Evolutionary conservation across 2,797 vertebrate genomes (phyloP).

Genomic region (Oryzias dopingdopingensis): DNA sequence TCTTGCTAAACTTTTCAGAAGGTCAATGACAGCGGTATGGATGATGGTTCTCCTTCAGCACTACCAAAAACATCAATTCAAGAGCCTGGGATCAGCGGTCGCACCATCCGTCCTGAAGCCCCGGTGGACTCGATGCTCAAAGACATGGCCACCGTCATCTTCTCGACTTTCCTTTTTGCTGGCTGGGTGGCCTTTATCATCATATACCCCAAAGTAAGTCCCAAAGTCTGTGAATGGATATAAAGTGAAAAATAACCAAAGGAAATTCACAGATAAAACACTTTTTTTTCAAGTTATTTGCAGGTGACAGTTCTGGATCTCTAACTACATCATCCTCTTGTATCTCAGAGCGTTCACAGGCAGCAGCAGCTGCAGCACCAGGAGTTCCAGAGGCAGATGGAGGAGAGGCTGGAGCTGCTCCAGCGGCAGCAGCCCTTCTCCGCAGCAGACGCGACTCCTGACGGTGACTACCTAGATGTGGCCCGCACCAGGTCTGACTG

Average conservation of each 20-base stretch:
- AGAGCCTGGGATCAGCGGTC: constrained; percentile 68
- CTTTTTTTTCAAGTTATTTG: too few species aligned
- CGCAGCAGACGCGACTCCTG: constrained; percentile 68
- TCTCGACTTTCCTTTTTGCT: constrained; percentile 93
- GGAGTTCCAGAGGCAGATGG: constrained; percentile 90
- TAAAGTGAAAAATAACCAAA: too few species aligned
- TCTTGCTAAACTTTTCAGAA: constrained; percentile 62
- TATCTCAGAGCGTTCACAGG: constrained; percentile 85
- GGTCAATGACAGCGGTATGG: constrained; percentile 81
- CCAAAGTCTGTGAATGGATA: too few species aligned
- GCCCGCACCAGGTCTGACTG: constrained; percentile 78
- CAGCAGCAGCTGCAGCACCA: constrained; percentile 94
- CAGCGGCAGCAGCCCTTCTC: constrained; percentile 89
- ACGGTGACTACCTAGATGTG: constrained; percentile 83
- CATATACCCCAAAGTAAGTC: constrained; percentile 89
- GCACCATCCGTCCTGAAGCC: constrained; percentile 75
- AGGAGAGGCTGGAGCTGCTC: constrained; percentile 89
- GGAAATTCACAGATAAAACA: too few species aligned
- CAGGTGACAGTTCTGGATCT: not conserved
- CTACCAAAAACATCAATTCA: constrained; percentile 76
- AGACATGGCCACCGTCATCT: constrained; percentile 95
- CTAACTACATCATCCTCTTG: not conserved
- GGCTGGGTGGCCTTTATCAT: constrained; percentile 97
- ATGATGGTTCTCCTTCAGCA: constrained; percentile 72
- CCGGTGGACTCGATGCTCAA: constrained; percentile 93